Percentiles rank a stretch among this genome's conserved stretches.
Conservation (phyloP, 1,140 invertebrate species). For the Drosophila tristis region DNA sequence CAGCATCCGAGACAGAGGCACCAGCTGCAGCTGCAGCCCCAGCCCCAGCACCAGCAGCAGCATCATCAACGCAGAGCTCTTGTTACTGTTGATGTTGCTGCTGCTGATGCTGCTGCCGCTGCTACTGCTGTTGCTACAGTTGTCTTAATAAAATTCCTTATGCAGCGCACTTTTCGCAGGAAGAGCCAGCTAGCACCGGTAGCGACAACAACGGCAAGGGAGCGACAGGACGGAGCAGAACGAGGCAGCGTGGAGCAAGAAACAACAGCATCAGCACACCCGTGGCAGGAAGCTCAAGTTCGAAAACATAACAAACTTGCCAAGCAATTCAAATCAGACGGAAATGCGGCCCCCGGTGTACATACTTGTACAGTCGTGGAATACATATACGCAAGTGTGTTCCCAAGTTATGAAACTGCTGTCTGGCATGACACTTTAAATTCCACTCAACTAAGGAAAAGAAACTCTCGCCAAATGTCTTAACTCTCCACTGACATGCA, state of each 20-base stretch:
- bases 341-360: slow-evolving; percentile 64
- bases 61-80: slow-evolving; percentile 63
- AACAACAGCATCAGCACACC: slow-evolving; percentile 35
- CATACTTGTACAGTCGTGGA: slow-evolving; percentile 32
- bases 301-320: slow-evolving; percentile 79
- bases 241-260: slow-evolving; percentile 1
- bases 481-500: slow-evolving; percentile 67
- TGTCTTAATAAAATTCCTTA: slow-evolving; percentile 81
- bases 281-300: slow-evolving; percentile 79
- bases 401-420: slow-evolving; percentile 61
- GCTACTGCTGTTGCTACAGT: slow-evolving; percentile 41
- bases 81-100: slow-evolving; percentile 23
- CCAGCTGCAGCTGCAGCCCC: slow-evolving; percentile 39
- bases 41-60: too few species aligned
- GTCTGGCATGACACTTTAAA: slow-evolving; percentile 57
- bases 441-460: slow-evolving; percentile 18
- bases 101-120: slow-evolving; percentile 13
- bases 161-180: slow-evolving; percentile 75
- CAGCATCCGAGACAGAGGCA: slow-evolving; percentile 16
- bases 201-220: slow-evolving; percentile 22
- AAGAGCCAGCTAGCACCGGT: slow-evolving; percentile 51
- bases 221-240: slow-evolving; percentile 26
- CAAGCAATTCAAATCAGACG: slow-evolving; percentile 78
- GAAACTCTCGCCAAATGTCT: slow-evolving; percentile 24
- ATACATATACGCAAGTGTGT: slow-evolving; percentile 2